A percentile compares a stretch with the other conserved stretches of the same genome.
phyloP scores from a whole-genome alignment of 2,113 vertebrate species.

The Gasterosteus aculeatus region DNA sequence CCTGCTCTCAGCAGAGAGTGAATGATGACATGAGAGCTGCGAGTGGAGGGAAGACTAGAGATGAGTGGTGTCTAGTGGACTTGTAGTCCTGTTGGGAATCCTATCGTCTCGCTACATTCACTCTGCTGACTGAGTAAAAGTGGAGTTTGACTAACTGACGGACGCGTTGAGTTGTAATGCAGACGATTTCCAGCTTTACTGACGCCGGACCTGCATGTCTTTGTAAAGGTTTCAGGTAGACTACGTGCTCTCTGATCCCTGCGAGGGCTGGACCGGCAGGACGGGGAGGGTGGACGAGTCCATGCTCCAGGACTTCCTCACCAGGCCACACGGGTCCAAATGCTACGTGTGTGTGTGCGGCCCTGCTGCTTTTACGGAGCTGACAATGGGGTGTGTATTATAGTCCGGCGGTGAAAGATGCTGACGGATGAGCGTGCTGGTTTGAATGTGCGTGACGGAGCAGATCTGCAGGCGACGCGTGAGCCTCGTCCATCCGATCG shows the following conservation, averaged over 20 bases:
- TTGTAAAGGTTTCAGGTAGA: conserved; percentile 86
- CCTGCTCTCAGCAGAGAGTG: too few relatives aligned
- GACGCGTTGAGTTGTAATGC: background rate
- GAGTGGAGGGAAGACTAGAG: too few relatives aligned
- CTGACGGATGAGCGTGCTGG: too few relatives aligned
- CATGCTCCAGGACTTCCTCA: conserved; percentile 83
- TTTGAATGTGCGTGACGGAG: too few relatives aligned
- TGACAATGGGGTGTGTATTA: conserved; percentile 85
- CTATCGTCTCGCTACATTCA: too few relatives aligned
- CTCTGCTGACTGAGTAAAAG: too few relatives aligned
- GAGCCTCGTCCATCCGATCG: too few relatives aligned
- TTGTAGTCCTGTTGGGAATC: too few relatives aligned
- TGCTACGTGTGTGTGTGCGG: conserved; percentile 91
- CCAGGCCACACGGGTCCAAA: conserved; percentile 79
- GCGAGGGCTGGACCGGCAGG: conserved; percentile 83
- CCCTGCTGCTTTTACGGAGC: conserved; percentile 87
- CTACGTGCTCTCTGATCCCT: conserved; percentile 88
- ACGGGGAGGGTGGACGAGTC: conserved; percentile 84
- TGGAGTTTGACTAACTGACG: background rate
- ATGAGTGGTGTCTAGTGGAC: too few relatives aligned
- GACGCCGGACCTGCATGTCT: background rate
- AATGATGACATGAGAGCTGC: too few relatives aligned
- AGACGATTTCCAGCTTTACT: background rate
- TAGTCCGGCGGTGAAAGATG: too few relatives aligned
- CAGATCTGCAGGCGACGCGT: too few relatives aligned